Base-by-base conservation (phyloP, 2,797 vertebrate genomes). In the Danionella dracula region DNA sequence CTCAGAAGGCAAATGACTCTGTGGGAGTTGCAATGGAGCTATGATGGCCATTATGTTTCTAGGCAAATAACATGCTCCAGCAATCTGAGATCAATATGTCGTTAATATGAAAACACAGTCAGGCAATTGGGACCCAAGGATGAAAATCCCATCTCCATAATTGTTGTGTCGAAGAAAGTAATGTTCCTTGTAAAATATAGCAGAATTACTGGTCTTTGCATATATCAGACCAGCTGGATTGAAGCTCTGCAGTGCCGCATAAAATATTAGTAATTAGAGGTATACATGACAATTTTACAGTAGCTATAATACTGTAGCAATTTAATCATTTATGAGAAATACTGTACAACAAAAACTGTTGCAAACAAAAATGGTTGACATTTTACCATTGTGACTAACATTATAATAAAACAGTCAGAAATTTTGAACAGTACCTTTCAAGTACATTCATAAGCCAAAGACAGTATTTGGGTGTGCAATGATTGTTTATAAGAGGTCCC, bases 61-160 rank as follows among this genome's bases (percentile, higher is more conserved):
- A 72, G 70, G 62, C 64, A 63, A 77, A 69, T 73, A 73, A 65
- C 72, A 71, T 69, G 73, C 70, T 71, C 72, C 68, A 48, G 60
- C 66, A 74, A 75, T 73, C 60, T 69, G 57, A 73, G 74, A 79
- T 81, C 75, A 72, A 79, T 79, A 77, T 46, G 38, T 41, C 50
- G 42, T 73, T 77, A 78, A 78, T 77, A 73, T 68, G 64, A 78
- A 74, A 68, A 74, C 66, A 70, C 62, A 76, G 72, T 61, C 50
- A 15, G 65, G 58, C 72, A 69, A 70, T 74, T 77, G 63, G 59
- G 72, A 74, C 57, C 56, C 57, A 69, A 65, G 54, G 69, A 69
- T 73, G 63, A 71, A 73, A 73, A 75, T 70, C 78, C 63, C 72
- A 75, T 78, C 73, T 66, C 68, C 69, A 65, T 77, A 78, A 80